These are phyloP conservation scores for Brachionus calyciflorus DNA, from an alignment of 1,140 invertebrate species.

Conservation along the genomic window DNA sequence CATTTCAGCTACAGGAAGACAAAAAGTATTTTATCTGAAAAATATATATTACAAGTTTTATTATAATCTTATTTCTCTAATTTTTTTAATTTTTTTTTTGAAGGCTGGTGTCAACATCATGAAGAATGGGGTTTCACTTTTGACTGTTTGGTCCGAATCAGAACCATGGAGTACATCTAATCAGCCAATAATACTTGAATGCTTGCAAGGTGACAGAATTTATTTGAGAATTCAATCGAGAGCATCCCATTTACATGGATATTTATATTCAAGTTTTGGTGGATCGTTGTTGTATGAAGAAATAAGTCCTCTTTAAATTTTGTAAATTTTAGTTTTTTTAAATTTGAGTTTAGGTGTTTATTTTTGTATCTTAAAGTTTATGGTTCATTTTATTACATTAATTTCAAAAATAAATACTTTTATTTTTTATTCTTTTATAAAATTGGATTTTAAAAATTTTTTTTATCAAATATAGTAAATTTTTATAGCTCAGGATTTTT, in stretches of 20 bases:
- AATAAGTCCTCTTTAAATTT: slow-evolving; percentile 2
- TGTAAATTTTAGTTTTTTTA: too few species aligned
- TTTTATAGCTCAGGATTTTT: too few species aligned
- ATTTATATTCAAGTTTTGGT: slow-evolving; percentile 39
- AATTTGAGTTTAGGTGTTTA: too few species aligned
- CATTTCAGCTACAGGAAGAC: slow-evolving; percentile 27
- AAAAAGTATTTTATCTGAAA: too few species aligned
- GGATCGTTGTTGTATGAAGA: slow-evolving; percentile 22
- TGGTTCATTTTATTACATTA: too few species aligned
- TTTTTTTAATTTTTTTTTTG: not conserved
- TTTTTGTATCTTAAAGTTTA: too few species aligned
- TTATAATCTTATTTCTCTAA: not conserved
- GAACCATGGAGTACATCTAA: slow-evolving; percentile 43
- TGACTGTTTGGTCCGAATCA: slow-evolving; percentile 44
- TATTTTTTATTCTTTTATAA: too few species aligned
- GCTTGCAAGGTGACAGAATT: not conserved
- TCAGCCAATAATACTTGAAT: not conserved
- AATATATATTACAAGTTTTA: not conserved
- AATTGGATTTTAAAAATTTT: too few species aligned
- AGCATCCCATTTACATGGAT: slow-evolving; percentile 43
- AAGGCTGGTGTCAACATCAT: slow-evolving; percentile 45
- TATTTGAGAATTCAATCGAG: slow-evolving; percentile 19
- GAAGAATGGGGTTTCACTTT: slow-evolving; percentile 4
- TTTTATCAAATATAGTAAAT: too few species aligned
- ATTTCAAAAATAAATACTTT: too few species aligned